Conservation (phyloP, 2,797 vertebrate species). For the Anomalospiza imberbis region DNA sequence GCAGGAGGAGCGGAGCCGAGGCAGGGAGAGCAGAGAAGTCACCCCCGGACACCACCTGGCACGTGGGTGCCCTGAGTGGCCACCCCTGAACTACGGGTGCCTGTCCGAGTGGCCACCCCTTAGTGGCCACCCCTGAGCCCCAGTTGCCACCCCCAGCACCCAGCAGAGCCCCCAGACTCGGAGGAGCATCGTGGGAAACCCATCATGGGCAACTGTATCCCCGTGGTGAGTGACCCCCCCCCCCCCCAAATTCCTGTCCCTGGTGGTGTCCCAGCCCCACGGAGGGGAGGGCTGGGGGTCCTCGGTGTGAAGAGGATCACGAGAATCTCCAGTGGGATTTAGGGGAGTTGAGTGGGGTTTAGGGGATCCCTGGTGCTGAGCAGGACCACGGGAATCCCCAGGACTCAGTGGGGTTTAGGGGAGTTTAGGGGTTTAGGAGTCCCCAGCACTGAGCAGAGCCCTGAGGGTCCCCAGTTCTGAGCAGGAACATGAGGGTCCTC, state of each 20-base stretch:
- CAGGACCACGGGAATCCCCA: too few relatives aligned
- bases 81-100: background rate
- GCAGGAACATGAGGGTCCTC: too few relatives aligned
- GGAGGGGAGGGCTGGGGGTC: background rate
- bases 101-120: too few relatives aligned
- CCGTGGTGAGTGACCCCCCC: background rate
- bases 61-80: background rate
- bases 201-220: slow-evolving; percentile 37
- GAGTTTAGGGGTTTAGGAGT: too few relatives aligned
- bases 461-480: too few relatives aligned
- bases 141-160: background rate
- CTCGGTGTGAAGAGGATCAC: too few relatives aligned
- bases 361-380: background rate
- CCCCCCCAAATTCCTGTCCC: background rate
- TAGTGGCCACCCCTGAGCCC: background rate
- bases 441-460: too few relatives aligned
- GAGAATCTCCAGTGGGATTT: too few relatives aligned
- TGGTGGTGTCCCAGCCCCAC: rapidly evolving
- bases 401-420: too few relatives aligned
- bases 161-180: rapidly evolving
- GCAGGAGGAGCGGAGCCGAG: background rate
- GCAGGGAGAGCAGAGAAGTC: background rate
- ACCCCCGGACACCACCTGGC: background rate
- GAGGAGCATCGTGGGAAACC: background rate
- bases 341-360: too few relatives aligned